Conservation (phyloP, 2,797 vertebrate genomes). For the Ctenochaetus hawaiiensis region DNA sequence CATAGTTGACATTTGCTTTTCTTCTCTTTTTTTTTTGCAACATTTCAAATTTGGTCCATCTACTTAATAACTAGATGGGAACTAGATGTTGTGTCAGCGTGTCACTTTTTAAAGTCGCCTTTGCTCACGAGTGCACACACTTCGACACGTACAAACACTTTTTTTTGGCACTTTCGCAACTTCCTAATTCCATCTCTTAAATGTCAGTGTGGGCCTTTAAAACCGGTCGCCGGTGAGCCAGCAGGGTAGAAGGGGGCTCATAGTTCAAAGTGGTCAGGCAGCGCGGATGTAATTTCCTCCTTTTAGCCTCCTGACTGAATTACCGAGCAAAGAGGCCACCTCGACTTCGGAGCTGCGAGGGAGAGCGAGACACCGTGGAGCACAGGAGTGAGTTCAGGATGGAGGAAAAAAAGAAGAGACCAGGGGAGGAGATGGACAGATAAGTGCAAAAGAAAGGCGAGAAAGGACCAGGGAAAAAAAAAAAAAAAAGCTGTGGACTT, state of each 20-base stretch:
- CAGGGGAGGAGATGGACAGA: constrained; percentile 47
- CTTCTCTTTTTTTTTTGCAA: too few species aligned
- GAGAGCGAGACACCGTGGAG: constrained; percentile 26
- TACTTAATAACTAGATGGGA: too few species aligned
- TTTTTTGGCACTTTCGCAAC: constrained; percentile 34
- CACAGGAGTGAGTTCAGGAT: constrained; percentile 17
- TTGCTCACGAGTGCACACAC: constrained; percentile 19
- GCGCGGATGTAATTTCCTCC: constrained; percentile 73
- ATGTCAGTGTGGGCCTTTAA: constrained; percentile 69
- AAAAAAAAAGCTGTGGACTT: constrained; percentile 4
- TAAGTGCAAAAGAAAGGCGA: constrained; percentile 48
- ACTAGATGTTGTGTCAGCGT: background rate
- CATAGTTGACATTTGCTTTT: too few species aligned
- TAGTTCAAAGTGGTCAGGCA: constrained; percentile 69
- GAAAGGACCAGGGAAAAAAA: constrained; percentile 25
- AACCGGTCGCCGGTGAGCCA: constrained; percentile 59
- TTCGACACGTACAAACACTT: constrained; percentile 29
- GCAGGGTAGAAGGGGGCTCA: constrained; percentile 20
- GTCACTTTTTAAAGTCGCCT: constrained; percentile 26
- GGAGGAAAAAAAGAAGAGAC: background rate
- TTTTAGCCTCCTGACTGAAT: constrained; percentile 74
- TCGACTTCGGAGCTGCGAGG: constrained; percentile 41
- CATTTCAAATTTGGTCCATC: too few species aligned
- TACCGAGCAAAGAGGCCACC: constrained; percentile 64
- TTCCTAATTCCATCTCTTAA: constrained; percentile 65